phyloP scores from a whole-genome alignment of 1,140 invertebrate species.

The Ganaspis sp. region DNA sequence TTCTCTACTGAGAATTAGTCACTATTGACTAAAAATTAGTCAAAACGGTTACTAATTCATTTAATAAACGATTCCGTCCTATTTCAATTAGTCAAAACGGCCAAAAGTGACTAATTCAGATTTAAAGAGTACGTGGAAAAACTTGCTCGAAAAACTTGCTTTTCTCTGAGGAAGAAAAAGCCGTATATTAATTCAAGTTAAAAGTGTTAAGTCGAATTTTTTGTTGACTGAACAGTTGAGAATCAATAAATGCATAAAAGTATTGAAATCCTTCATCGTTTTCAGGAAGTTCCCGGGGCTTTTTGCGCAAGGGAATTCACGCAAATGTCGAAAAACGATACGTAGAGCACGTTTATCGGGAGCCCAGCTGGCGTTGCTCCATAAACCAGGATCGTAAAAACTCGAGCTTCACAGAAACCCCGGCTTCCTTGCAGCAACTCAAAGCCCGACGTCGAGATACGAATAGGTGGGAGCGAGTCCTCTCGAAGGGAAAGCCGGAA shows the following conservation, averaged over 20 bases:
- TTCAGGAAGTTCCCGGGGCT: constrained; percentile 15
- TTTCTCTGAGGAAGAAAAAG: no score
- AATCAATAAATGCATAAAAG: constrained; percentile 14
- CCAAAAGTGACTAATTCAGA: no score
- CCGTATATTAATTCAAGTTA: no score
- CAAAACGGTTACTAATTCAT: no score
- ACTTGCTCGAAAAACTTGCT: no score
- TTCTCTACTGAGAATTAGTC: no score
- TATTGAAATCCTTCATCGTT: constrained; percentile 2
- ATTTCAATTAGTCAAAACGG: no score
- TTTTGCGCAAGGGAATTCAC: constrained; percentile 24
- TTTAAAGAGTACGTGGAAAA: no score
- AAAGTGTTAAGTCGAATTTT: not conserved
- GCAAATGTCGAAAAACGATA: constrained; percentile 27
- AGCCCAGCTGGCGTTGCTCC: constrained; percentile 42
- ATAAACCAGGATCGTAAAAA: constrained; percentile 44
- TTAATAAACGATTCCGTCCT: no score
- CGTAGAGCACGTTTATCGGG: constrained; percentile 36
- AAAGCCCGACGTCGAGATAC: constrained; percentile 9
- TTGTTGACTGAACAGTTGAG: not conserved
- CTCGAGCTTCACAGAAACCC: not conserved
- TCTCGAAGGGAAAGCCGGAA: constrained; percentile 42
- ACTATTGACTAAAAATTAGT: no score
- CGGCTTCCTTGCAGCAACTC: constrained; percentile 6
- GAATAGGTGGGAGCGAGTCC: constrained; percentile 16